Evolutionary conservation across 2,888 invertebrate genomes (phyloP).

Genomic region (Subacronicta megacephala): DNA sequence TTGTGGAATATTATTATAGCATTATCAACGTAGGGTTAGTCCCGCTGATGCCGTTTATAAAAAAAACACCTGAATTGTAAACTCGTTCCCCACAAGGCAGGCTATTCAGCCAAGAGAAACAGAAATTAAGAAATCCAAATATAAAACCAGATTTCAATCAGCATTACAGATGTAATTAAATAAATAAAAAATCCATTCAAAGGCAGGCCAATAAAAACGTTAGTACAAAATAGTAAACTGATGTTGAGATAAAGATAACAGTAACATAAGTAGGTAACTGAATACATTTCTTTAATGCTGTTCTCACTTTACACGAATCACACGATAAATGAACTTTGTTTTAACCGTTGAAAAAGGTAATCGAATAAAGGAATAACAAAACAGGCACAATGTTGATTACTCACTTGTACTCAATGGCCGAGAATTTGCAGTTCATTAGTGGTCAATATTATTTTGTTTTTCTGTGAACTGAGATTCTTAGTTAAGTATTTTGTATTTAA

Average conservation of each 20-base stretch:
- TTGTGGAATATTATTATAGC: too few species aligned
- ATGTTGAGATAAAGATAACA: slow-evolving; percentile 70
- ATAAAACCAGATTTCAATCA: slow-evolving; percentile 56
- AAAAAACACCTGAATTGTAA: slow-evolving; percentile 29
- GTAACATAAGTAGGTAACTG: slow-evolving; percentile 69
- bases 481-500: too few species aligned
- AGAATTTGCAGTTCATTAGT: slow-evolving; percentile 1
- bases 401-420: neutral
- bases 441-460: neutral
- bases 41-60: slow-evolving; percentile 17
- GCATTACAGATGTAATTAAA: slow-evolving; percentile 59
- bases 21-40: too few species aligned
- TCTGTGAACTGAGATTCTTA: too few species aligned
- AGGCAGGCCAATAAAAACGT: slow-evolving; percentile 68
- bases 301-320: slow-evolving; percentile 50
- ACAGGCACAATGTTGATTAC: slow-evolving; percentile 12
- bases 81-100: slow-evolving; percentile 25
- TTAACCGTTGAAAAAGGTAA: slow-evolving; percentile 12
- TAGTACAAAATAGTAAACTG: slow-evolving; percentile 68
- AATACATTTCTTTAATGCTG: slow-evolving; percentile 71
- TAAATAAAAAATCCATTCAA: slow-evolving; percentile 55
- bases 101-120: slow-evolving; percentile 34
- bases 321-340: slow-evolving; percentile 46
- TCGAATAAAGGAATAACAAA: slow-evolving; percentile 9
- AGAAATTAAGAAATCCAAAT: slow-evolving; percentile 49